Evolutionary conservation across 2,113 vertebrate species (phyloP).

Genomic region (Hyla sarda): DNA sequence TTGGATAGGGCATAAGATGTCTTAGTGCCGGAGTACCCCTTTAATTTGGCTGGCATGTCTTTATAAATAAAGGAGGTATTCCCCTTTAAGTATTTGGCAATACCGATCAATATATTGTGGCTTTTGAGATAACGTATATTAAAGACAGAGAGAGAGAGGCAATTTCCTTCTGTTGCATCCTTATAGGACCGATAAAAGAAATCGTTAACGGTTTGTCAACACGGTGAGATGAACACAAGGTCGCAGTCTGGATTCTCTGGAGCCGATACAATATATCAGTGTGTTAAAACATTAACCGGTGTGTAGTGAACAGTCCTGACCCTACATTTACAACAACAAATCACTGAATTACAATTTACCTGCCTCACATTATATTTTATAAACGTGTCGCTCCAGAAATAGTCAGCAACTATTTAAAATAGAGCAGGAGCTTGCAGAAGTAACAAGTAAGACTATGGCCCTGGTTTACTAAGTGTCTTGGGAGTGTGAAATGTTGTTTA

Average conservation of each 20-base stretch:
- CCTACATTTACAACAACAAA: not conserved
- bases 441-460: too few species aligned
- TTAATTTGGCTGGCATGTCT: too few species aligned
- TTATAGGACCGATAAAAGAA: constrained; percentile 12
- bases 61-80: too few species aligned
- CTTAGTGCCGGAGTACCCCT: too few species aligned
- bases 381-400: too few species aligned
- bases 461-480: too few species aligned
- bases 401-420: too few species aligned
- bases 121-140: not conserved
- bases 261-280: constrained; percentile 23
- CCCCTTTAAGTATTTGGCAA: not conserved
- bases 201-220: constrained; percentile 51
- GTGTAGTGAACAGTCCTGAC: not conserved
- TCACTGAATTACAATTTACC: not conserved
- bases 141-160: not conserved
- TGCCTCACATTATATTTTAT: not conserved
- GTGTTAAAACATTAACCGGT: constrained; percentile 17
- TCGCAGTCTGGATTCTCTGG: not conserved
- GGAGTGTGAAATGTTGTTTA: too few species aligned
- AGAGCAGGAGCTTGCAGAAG: too few species aligned
- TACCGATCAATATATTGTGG: not conserved
- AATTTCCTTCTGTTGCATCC: not conserved
- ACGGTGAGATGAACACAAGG: constrained; percentile 36
- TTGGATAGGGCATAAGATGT: too few species aligned